Base-by-base conservation (phyloP, 1,140 invertebrate genomes). In the Bicyclus anynana region DNA sequence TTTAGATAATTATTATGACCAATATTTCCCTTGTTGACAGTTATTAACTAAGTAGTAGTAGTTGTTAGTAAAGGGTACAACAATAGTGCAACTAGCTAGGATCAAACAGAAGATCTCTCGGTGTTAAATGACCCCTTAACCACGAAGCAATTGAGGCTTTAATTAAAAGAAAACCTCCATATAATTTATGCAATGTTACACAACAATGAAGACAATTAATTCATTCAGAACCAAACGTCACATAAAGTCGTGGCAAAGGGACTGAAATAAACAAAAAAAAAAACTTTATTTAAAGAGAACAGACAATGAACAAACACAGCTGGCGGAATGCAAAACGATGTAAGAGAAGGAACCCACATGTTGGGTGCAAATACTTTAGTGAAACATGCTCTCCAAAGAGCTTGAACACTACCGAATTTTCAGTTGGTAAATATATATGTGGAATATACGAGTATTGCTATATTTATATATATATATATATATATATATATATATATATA, bases 241-340 rank as follows among this genome's bases (percentile, higher is more conserved):
- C 84, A 87, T 85, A 84, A 87, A 87, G 71, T 83, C 69, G 77
- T 79, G 77, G 77, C 78, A 73, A 84, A 64, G 69, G 69, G 72
- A 80, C 74, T 62, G 49, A 61, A 74, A 76, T 73, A 81, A n/a
- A n/a, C n/a, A n/a, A n/a, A n/a, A n/a, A n/a, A 76, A 80, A 80
- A 74, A 57, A 65, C 70, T 66, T 77, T 80, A 79, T 83, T 80
- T 86, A 79, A 81, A 84, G 83, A 74, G 62, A 71, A 79, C 74
- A 81, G 84, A 87, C 84, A 86, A 85, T 87, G 84, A 87, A 76
- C 82, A 82, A 84, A 85, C 77, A 79, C 82, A 81, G 82, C 71
- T 83, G 82, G 77, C 62, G 72, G 84, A 83, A 85, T 85, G 80
- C 78, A 87, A 87, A 85, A 85, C 78, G 75, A 81, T 70, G 59